phyloP scores from a whole-genome alignment of 2,113 vertebrate species.

The Fulmarus glacialis region DNA sequence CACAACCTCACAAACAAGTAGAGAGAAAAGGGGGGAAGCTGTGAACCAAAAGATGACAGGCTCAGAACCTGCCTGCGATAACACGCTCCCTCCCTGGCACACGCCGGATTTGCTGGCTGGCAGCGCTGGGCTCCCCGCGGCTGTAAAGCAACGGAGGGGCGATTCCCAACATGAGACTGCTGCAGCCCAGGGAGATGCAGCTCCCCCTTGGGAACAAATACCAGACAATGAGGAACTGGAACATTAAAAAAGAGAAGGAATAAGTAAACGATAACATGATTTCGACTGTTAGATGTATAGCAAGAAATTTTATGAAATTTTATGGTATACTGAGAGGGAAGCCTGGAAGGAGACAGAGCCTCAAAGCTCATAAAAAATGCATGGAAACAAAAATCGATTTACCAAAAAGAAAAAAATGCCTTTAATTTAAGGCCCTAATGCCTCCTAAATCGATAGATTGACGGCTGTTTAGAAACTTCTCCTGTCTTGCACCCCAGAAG shows the following conservation, averaged over 20 bases:
- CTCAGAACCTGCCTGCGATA: background rate
- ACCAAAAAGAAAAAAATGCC: background rate
- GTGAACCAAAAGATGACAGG: background rate
- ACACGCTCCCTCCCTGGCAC: background rate
- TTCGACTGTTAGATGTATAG: rapidly evolving
- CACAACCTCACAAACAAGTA: background rate
- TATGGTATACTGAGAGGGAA: background rate
- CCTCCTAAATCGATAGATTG: background rate
- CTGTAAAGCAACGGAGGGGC: background rate
- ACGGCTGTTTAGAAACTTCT: background rate
- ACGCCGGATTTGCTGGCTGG: background rate
- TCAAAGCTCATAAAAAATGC: constrained; percentile 45
- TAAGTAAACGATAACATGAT: background rate
- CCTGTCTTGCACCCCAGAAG: background rate
- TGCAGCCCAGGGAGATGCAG: background rate
- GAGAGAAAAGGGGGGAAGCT: background rate
- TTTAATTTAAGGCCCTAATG: constrained; percentile 23
- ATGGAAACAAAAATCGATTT: constrained; percentile 40
- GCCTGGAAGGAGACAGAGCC: background rate
- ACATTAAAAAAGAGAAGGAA: background rate
- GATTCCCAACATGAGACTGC: background rate
- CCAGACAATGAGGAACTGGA: background rate
- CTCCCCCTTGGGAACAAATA: background rate
- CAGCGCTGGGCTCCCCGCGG: background rate
- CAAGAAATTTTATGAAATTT: background rate